Conservation (phyloP, 2,888 invertebrate species). For the Globia sparganii region DNA sequence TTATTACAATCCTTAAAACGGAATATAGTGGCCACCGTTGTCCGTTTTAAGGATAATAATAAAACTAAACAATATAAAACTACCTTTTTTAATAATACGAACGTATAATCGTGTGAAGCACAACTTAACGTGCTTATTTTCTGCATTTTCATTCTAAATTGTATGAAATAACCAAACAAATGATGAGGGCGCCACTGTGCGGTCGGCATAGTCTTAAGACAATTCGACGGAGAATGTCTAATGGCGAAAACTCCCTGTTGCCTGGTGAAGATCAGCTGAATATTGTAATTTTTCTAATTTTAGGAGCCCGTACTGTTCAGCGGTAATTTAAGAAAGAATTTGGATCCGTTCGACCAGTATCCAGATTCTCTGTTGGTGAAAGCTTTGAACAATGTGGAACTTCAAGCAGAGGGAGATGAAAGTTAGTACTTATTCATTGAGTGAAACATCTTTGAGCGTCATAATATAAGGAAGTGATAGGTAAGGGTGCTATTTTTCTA, state of each 20-base stretch:
- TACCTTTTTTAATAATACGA: too few species aligned
- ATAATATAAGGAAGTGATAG: neutral
- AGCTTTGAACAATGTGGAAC: conserved; percentile 93
- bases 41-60: too few species aligned
- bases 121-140: too few species aligned
- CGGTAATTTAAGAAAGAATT: conserved; percentile 95
- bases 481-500: neutral
- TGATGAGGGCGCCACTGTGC: too few species aligned
- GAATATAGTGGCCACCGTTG: too few species aligned
- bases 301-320: conserved; percentile 96
- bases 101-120: too few species aligned
- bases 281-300: conserved; percentile 24
- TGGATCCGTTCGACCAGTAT: conserved; percentile 94
- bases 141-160: too few species aligned
- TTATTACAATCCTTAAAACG: too few species aligned
- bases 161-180: too few species aligned
- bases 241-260: neutral
- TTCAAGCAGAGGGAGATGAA: conserved; percentile 69
- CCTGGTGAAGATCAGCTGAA: neutral
- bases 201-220: too few species aligned
- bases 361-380: conserved; percentile 93
- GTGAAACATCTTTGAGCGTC: neutral
- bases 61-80: too few species aligned
- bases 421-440: conserved; percentile 30
- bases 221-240: neutral